Conservation (phyloP, 2,888 invertebrate genomes). For the Amblyjoppa proteus region DNA sequence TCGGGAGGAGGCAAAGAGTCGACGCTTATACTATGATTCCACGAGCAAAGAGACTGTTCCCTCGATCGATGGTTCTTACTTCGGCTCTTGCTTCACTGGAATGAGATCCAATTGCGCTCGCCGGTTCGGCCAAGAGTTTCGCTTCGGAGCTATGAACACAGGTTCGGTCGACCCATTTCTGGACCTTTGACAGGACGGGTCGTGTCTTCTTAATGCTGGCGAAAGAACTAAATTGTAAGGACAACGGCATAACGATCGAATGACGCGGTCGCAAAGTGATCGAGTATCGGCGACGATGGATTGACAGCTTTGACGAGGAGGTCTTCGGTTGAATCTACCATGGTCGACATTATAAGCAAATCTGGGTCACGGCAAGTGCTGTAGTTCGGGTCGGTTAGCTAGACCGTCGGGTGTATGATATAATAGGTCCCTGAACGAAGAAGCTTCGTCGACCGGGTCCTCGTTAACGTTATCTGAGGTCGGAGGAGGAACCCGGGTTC, state of each 20-base stretch:
- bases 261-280: not conserved
- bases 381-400: slow-evolving; percentile 27
- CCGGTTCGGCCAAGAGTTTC: not conserved
- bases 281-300: not conserved
- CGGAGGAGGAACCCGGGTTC: slow-evolving; percentile 12
- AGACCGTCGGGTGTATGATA: slow-evolving; percentile 16
- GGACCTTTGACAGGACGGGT: not conserved
- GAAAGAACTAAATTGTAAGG: not conserved
- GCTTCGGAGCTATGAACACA: not conserved
- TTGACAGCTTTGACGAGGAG: not conserved
- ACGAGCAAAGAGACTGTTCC: not conserved
- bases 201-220: not conserved
- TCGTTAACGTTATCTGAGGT: slow-evolving; percentile 44
- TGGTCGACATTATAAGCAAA: slow-evolving; percentile 10
- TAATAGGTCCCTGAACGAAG: not conserved
- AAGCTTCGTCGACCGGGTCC: slow-evolving; percentile 10
- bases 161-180: not conserved
- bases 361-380: slow-evolving; percentile 11
- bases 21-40: not conserved
- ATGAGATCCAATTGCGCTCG: slow-evolving; percentile 3
- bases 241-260: not conserved
- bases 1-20: not conserved
- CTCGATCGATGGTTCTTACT: not conserved
- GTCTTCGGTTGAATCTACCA: not conserved
- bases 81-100: too few species aligned